Conservation (phyloP, 2,797 vertebrate genomes). For the Todus mexicanus region DNA sequence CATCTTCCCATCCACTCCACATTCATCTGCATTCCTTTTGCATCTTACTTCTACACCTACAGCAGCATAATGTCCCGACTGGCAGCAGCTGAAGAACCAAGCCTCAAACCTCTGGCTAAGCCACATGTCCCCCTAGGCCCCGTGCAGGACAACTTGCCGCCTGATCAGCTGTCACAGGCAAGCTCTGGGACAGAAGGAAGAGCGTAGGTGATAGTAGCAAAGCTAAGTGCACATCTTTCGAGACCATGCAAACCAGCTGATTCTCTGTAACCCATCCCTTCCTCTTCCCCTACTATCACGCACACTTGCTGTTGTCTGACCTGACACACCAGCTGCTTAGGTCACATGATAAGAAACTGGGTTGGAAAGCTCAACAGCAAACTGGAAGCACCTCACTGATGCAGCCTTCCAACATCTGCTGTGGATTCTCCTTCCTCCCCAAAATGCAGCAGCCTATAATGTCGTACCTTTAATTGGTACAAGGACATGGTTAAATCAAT, state of each 20-base stretch:
- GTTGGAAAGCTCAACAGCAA: neutral
- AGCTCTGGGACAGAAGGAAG: neutral
- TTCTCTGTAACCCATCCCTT: neutral
- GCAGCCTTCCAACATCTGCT: neutral
- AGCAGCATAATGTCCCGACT: neutral
- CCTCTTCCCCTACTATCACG: neutral
- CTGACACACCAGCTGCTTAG: no score
- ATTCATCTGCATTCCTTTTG: neutral
- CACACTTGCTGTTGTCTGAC: neutral
- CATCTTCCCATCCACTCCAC: neutral
- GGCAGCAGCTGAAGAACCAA: neutral
- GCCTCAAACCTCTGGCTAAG: neutral
- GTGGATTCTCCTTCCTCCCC: neutral
- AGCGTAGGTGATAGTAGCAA: neutral
- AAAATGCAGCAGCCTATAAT: neutral
- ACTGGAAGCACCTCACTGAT: rapidly evolving
- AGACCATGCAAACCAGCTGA: neutral
- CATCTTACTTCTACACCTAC: neutral
- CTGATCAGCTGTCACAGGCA: rapidly evolving
- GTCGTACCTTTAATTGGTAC: neutral
- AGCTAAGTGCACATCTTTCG: neutral
- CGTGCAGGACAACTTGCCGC: rapidly evolving
- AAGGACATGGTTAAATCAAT: neutral
- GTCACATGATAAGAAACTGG: neutral
- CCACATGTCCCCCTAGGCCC: rapidly evolving